These are phyloP conservation scores for Caenorhabditis briggsae DNA, from an alignment of 1,140 invertebrate species.

Conservation along the genomic window DNA sequence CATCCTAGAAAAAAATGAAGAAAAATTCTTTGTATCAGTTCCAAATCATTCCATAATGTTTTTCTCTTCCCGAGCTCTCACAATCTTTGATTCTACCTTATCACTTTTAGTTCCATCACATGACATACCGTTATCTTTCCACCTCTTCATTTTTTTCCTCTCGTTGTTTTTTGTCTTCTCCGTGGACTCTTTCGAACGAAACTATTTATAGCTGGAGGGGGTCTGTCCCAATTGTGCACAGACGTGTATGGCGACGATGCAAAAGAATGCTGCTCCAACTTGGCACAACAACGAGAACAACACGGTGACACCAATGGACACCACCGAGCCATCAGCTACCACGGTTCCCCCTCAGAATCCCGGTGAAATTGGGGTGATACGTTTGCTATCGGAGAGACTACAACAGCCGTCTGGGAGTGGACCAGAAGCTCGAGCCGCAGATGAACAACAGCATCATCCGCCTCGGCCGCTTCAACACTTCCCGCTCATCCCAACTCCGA, in stretches of 20 bases:
- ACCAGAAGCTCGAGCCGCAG: not conserved
- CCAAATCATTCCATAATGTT: too few species aligned
- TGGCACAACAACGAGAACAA: slow-evolving; percentile 29
- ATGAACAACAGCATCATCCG: slow-evolving; percentile 4
- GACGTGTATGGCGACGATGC: slow-evolving; percentile 55
- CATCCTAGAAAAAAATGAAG: too few species aligned
- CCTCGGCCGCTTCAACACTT: slow-evolving; percentile 37
- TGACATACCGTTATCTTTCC: not conserved
- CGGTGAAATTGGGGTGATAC: slow-evolving; percentile 15
- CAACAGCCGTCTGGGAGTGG: slow-evolving; percentile 10
- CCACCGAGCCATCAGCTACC: slow-evolving; percentile 25
- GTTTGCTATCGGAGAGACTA: not conserved
- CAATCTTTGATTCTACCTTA: slow-evolving; percentile 2
- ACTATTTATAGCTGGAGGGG: slow-evolving; percentile 60
- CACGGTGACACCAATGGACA: slow-evolving; percentile 10
- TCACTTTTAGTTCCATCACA: not conserved
- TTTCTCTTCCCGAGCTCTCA: not conserved
- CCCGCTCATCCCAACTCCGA: not conserved
- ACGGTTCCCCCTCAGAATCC: not conserved
- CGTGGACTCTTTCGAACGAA: not conserved
- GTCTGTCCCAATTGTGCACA: slow-evolving; percentile 62
- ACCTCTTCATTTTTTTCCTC: slow-evolving; percentile 1
- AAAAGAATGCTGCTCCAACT: slow-evolving; percentile 8
- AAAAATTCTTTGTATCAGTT: too few species aligned
- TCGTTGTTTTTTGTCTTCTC: not conserved